A percentile compares a stretch with the other conserved stretches of the same genome.
These are phyloP conservation scores for Aleadryas rufinucha DNA, from an alignment of 2,113 vertebrate genomes.

Conservation along the genomic window DNA sequence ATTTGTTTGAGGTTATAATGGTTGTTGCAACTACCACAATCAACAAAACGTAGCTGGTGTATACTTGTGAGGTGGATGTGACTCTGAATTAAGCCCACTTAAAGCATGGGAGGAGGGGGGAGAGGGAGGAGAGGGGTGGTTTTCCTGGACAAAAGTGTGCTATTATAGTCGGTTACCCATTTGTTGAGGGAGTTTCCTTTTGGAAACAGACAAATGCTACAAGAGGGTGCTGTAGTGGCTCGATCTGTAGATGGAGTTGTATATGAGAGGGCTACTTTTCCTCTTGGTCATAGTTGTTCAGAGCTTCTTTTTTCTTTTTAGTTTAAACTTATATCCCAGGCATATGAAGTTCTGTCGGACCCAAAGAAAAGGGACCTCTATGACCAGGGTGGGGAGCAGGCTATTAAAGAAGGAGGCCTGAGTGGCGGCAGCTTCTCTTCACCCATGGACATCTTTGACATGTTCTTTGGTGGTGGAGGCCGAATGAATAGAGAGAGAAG, in stretches of 20 bases:
- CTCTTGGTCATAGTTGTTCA: conserved; percentile 54
- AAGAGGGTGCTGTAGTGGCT: neutral
- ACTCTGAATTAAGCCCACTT: neutral
- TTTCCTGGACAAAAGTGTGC: neutral
- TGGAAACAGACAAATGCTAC: neutral
- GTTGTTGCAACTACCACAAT: neutral
- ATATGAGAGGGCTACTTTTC: conserved; percentile 24
- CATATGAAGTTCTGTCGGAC: conserved; percentile 96
- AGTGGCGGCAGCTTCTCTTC: conserved; percentile 83
- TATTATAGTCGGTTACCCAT: neutral
- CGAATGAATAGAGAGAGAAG: conserved; percentile 91
- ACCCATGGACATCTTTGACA: conserved; percentile 98
- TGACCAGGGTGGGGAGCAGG: conserved; percentile 96
- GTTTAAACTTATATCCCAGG: conserved; percentile 99
- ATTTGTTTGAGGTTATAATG: neutral
- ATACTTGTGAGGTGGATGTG: neutral
- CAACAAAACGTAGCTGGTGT: neutral
- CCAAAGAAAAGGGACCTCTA: conserved; percentile 93
- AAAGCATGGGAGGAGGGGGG: neutral
- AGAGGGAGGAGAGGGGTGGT: neutral
- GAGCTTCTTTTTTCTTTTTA: conserved; percentile 70
- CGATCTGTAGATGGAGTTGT: neutral
- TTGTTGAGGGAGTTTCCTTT: neutral
- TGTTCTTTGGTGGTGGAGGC: conserved; percentile 98
- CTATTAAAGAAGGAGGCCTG: conserved; percentile 93